Percentiles rank a stretch among this genome's conserved stretches.
phyloP scores from a whole-genome alignment of 2,888 invertebrate species.

The Ferdinandea cuprea region DNA sequence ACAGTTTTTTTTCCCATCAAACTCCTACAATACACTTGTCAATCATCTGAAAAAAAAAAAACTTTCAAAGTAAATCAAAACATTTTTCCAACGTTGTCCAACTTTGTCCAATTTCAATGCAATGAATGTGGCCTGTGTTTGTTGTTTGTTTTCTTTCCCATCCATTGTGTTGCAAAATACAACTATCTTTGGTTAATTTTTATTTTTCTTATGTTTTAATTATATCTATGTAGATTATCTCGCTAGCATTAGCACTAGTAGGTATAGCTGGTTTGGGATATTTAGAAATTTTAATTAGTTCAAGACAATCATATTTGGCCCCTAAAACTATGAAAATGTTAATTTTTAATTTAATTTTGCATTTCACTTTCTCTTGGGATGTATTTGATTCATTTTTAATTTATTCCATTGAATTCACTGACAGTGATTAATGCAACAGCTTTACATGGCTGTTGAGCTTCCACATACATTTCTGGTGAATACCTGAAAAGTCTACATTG shows the following conservation, averaged over 20 bases:
- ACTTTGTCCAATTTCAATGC: too few relatives aligned
- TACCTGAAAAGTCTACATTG: too few relatives aligned
- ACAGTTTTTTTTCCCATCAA: too few relatives aligned
- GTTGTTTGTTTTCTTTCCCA: conserved; percentile 1
- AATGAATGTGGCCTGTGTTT: too few relatives aligned
- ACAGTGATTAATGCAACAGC: conserved; percentile 24
- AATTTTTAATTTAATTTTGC: conserved; percentile 36
- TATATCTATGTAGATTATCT: conserved; percentile 19
- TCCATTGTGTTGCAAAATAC: conserved; percentile 7
- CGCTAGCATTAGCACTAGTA: too few relatives aligned
- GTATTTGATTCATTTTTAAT: conserved; percentile 18
- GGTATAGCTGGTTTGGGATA: too few relatives aligned
- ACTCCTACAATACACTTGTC: too few relatives aligned
- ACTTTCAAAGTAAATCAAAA: too few relatives aligned
- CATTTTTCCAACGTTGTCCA: too few relatives aligned
- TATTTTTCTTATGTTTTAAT: not conserved
- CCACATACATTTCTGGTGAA: too few relatives aligned
- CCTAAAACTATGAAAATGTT: conserved; percentile 32
- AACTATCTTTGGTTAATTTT: not conserved
- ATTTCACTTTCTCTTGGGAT: conserved; percentile 25
- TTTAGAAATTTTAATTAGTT: conserved; percentile 12
- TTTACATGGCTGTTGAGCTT: too few relatives aligned
- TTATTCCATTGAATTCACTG: not conserved
- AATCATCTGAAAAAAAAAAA: too few relatives aligned
- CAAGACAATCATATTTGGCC: conserved; percentile 8